A percentile compares a stretch with the other conserved stretches of the same genome.
Evolutionary conservation across 1,140 invertebrate genomes (phyloP).

Genomic region (Formica exsecta): DNA sequence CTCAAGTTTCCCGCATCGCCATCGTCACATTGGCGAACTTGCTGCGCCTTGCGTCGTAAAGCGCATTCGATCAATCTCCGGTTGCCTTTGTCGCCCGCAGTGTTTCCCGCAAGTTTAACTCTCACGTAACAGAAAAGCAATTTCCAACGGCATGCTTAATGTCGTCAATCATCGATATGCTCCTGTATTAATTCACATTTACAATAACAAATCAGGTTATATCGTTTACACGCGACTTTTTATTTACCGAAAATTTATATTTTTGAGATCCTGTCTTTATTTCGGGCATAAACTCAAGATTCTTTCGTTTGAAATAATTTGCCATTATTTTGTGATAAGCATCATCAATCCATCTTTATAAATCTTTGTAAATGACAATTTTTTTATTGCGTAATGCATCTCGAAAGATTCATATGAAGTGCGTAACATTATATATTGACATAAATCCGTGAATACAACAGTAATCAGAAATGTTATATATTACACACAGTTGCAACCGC

Average conservation of each 20-base stretch:
- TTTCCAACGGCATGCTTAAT: neutral
- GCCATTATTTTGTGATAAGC: neutral
- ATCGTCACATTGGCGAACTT: no score
- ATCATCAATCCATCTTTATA: neutral
- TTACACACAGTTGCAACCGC: conserved; percentile 36
- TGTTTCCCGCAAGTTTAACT: no score
- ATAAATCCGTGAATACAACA: neutral
- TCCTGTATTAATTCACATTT: conserved; percentile 26
- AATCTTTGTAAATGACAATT: conserved; percentile 2
- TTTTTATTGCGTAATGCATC: neutral
- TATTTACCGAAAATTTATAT: neutral
- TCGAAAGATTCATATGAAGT: neutral
- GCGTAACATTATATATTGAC: neutral
- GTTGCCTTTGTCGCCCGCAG: no score
- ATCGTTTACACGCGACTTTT: neutral
- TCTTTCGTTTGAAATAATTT: neutral
- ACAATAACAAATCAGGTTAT: conserved; percentile 10
- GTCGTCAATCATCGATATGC: neutral
- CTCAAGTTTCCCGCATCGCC: no score
- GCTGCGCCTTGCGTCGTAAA: no score
- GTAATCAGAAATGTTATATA: neutral
- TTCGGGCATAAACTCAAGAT: neutral
- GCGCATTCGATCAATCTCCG: no score
- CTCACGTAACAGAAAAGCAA: neutral
- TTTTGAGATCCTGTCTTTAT: neutral